Evolutionary conservation across 1,140 invertebrate genomes (phyloP).

Genomic region (Drosophila kepulauana): DNA sequence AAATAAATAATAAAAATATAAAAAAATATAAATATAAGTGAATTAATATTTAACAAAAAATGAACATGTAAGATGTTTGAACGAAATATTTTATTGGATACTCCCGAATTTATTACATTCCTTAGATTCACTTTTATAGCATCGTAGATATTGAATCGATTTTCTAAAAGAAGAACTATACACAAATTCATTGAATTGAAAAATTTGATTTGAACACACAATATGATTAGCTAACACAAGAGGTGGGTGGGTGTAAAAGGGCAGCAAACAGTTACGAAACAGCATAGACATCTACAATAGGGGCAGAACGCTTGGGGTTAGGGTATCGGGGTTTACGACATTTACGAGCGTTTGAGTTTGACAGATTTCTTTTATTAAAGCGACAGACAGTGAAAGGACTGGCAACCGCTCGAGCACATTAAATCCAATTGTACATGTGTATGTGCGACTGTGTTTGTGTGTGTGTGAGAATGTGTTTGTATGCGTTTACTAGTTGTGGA

Average conservation of each 20-base stretch:
- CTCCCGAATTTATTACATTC: neutral
- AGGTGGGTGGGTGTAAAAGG: neutral
- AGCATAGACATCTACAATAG: conserved; percentile 26
- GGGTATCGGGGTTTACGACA: conserved; percentile 56
- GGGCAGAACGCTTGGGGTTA: neutral
- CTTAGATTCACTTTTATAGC: neutral
- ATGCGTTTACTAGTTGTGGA: conserved; percentile 16
- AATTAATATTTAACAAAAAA: too few species aligned
- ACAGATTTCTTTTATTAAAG: conserved; percentile 82
- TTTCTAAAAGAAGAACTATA: conserved; percentile 27
- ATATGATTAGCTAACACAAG: conserved; percentile 66
- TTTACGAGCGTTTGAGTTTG: conserved; percentile 82
- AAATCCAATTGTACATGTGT: conserved; percentile 42
- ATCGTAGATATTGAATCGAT: conserved; percentile 19
- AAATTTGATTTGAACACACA: conserved; percentile 64
- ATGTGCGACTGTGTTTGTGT: conserved; percentile 3
- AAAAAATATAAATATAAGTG: too few species aligned
- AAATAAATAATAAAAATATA: too few species aligned
- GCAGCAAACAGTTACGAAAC: conserved; percentile 68
- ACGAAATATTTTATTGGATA: neutral
- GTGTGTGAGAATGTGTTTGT: neutral
- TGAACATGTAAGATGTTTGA: too few species aligned
- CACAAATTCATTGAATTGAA: conserved; percentile 64
- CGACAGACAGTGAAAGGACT: conserved; percentile 68
- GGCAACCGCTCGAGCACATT: conserved; percentile 64